phyloP scores from a whole-genome alignment of 2,113 vertebrate species.

The Brachyhypopomus occidentalis region DNA sequence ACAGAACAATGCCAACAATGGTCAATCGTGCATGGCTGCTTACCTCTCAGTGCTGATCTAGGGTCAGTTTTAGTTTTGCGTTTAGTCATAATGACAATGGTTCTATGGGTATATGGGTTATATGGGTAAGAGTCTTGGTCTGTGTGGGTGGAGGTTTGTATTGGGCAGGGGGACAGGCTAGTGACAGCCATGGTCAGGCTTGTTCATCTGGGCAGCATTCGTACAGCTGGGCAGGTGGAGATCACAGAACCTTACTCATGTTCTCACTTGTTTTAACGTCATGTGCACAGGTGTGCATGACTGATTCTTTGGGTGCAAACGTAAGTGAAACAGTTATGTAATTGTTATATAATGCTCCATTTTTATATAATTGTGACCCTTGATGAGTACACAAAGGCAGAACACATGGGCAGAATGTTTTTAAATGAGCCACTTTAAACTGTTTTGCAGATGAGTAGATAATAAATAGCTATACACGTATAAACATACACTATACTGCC shows the following conservation, averaged over 20 bases:
- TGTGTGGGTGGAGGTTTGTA: not conserved
- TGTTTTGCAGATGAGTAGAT: not conserved
- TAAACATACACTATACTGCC: not conserved
- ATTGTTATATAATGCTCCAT: slow-evolving; percentile 39
- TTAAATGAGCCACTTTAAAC: not conserved
- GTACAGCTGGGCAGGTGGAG: not conserved
- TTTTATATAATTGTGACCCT: slow-evolving; percentile 44
- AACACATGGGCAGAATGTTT: not conserved
- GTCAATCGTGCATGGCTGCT: too few relatives aligned
- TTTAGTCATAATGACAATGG: too few relatives aligned
- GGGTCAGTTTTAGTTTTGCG: too few relatives aligned
- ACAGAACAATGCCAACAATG: too few relatives aligned
- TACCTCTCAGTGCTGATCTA: too few relatives aligned
- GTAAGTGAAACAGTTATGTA: slow-evolving; percentile 28
- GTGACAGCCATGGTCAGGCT: slow-evolving; percentile 8
- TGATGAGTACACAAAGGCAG: not conserved
- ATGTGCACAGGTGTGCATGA: slow-evolving; percentile 31
- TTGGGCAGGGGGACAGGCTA: not conserved
- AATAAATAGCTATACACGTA: not conserved
- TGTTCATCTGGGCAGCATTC: not conserved
- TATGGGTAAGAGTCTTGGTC: too few relatives aligned
- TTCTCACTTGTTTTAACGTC: not conserved
- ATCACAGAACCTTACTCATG: not conserved
- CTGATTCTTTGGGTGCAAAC: not conserved
- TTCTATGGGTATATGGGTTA: too few relatives aligned